These are phyloP conservation scores for Globia sparganii DNA, from an alignment of 2,888 invertebrate species.

Conservation along the genomic window DNA sequence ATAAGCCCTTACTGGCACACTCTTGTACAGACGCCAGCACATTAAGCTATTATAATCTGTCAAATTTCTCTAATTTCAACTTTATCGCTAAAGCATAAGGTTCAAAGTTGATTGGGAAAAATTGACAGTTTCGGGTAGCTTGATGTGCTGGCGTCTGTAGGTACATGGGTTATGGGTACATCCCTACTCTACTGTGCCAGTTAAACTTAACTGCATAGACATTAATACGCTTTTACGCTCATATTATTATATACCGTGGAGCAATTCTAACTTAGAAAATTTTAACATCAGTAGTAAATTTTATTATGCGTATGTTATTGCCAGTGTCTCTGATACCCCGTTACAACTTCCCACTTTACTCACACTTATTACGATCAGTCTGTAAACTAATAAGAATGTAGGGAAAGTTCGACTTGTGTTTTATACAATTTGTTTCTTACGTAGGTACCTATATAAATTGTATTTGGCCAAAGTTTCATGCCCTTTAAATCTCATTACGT, in stretches of 20 bases:
- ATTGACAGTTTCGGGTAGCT: too few species aligned
- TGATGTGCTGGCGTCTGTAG: too few species aligned
- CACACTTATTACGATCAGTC: constrained; percentile 8
- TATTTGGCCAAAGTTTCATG: constrained; percentile 46
- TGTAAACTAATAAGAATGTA: constrained; percentile 33
- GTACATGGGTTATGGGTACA: background rate
- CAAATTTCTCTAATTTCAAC: too few species aligned
- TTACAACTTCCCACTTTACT: constrained; percentile 25
- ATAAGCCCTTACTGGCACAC: background rate
- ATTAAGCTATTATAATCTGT: too few species aligned
- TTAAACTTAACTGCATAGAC: constrained; percentile 15
- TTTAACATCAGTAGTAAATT: constrained; percentile 27
- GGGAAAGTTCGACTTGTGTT: constrained; percentile 23
- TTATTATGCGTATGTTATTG: constrained; percentile 24
- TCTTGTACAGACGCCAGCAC: too few species aligned
- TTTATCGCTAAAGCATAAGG: too few species aligned
- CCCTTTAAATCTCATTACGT: constrained; percentile 45
- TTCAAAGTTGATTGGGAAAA: too few species aligned
- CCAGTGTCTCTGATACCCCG: constrained; percentile 6
- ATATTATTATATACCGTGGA: background rate
- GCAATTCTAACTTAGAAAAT: constrained; percentile 18
- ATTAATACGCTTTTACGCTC: background rate
- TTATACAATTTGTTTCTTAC: constrained; percentile 35
- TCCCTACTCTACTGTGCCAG: background rate
- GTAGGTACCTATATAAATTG: constrained; percentile 28